Evolutionary conservation across 2,888 invertebrate species (phyloP), one percentile per base, ranked within the genome.

Genomic region (Cerastoderma edule): DNA sequence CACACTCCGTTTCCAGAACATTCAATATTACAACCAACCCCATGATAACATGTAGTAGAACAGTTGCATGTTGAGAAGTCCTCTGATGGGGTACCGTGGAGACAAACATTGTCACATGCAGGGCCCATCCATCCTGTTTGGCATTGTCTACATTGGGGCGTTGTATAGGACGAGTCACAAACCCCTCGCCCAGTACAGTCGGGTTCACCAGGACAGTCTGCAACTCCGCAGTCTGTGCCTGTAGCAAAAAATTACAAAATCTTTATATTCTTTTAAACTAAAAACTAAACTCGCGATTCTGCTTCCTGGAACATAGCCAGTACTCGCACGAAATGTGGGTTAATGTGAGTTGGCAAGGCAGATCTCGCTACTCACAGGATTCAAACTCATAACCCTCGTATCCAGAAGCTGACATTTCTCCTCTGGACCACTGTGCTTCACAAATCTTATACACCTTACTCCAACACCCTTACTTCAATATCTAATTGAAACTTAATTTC

Each of bases 151-250:
- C 89, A 89, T 60, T 64, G 48, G 0, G 88, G 88, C 5, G 89
- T 87, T 71, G 87, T 74, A 46, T 73, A 80, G 10, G 35, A 57
- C 16, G 71, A 28, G 56, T 85, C 77, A 73, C 89, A 89, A 30
- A 75, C 19, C 5, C 89, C 89, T 8, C 78, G 81, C 8, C 74
- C 77, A 35, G 80, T 78, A 60, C 88, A 89, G 77, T 88, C 83
- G 1, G 86, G 87, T 39, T 85, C 85, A 10, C 88, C 89, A 1
- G 87, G 87, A 63, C 89, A 89, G 71, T 89, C 85, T 6, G 85
- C 67, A 3, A 54, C 54, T 56, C 69, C 75, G 66, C 89, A 89
- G 63, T 84, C 87, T 69, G 66, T 73, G 53, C 87, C 89, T 88
- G 46, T 19, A 64, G 13, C 5, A 44, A 64, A 46, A 1, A 46